Conservation (phyloP, 2,797 vertebrate species). For the Gobionotothen gibberifrons region DNA sequence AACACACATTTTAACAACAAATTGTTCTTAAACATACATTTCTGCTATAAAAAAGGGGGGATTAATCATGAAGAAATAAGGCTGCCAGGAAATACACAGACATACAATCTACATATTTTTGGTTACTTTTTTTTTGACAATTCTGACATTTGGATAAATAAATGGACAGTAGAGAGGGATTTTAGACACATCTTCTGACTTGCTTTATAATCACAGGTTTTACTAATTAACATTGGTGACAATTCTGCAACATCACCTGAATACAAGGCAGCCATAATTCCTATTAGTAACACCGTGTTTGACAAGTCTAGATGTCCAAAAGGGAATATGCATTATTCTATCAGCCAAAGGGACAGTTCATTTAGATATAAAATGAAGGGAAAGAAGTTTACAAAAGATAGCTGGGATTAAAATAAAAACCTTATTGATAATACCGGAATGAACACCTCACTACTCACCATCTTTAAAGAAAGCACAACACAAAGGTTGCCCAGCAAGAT, state of each 20-base stretch:
- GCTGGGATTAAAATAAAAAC: conserved; percentile 11
- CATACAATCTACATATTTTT: not conserved
- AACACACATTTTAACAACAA: not conserved
- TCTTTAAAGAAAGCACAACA: conserved; percentile 67
- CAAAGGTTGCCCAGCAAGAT: conserved; percentile 51
- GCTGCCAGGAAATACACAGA: not conserved
- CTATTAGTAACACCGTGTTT: not conserved
- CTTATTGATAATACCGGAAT: conserved; percentile 9
- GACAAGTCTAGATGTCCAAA: conserved; percentile 16
- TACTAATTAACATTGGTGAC: not conserved
- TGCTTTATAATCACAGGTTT: conserved; percentile 4
- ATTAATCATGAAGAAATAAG: not conserved
- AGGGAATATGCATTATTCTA: not conserved
- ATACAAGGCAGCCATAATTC: conserved; percentile 1
- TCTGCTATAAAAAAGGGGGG: not conserved
- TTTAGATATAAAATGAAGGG: conserved; percentile 3
- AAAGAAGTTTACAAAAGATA: not conserved
- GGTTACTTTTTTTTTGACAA: not conserved
- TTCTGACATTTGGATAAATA: not conserved
- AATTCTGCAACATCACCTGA: not conserved
- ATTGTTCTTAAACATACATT: not conserved
- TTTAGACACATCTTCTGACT: conserved; percentile 6
- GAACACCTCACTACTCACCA: conserved; percentile 77
- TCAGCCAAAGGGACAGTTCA: not conserved
- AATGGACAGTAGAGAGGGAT: not conserved